phyloP scores from a whole-genome alignment of 2,797 vertebrate genomes.

The Enteromius thamalakanensis region DNA sequence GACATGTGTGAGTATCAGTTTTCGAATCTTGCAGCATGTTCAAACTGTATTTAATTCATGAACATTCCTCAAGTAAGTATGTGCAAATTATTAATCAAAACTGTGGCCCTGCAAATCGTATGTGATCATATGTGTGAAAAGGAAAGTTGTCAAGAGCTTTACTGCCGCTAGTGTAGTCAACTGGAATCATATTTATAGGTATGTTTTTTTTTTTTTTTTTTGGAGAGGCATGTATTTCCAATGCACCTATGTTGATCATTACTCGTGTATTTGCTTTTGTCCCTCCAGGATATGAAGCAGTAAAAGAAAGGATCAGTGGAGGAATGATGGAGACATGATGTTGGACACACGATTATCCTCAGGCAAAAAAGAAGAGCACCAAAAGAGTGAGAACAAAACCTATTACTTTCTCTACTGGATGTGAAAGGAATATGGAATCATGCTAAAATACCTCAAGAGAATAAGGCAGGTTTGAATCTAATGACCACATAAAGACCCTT shows the following conservation, averaged over 20 bases:
- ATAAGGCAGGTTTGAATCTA: conserved; percentile 51
- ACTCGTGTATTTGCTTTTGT: background rate
- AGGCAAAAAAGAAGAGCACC: conserved; percentile 33
- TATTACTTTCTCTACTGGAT: conserved; percentile 52
- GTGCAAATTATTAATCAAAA: too few relatives aligned
- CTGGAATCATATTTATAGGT: background rate
- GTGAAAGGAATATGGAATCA: conserved; percentile 59
- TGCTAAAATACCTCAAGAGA: conserved; percentile 45
- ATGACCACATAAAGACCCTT: conserved; percentile 51
- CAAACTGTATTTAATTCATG: background rate
- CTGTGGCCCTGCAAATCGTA: too few relatives aligned
- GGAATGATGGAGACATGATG: conserved; percentile 64
- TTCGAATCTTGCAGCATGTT: background rate
- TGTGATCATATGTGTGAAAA: too few relatives aligned
- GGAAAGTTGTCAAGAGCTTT: background rate
- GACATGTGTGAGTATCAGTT: too few relatives aligned
- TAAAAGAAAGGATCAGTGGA: conserved; percentile 56
- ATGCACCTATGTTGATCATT: background rate
- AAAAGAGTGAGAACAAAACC: conserved; percentile 34
- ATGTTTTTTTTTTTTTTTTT: background rate
- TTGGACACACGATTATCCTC: conserved; percentile 45
- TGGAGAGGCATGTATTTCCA: background rate
- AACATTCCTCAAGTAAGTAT: too few relatives aligned
- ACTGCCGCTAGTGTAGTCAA: background rate
- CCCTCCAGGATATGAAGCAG: conserved; percentile 32